phyloP scores from a whole-genome alignment of 2,113 vertebrate species.

The Psilopogon haemacephalus region DNA sequence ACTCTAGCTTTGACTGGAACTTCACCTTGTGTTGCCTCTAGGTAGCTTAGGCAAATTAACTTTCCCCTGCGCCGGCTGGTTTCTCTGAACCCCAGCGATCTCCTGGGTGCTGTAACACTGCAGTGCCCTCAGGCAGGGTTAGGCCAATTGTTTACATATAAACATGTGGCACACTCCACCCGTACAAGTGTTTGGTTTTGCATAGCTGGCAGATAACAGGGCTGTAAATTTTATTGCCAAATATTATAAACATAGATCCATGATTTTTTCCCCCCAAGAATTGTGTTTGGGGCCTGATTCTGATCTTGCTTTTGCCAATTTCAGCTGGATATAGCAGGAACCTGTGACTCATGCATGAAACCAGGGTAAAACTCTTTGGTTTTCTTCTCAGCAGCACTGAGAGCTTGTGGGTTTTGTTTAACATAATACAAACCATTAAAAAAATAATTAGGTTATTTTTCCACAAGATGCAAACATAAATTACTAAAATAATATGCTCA shows the following conservation, averaged over 20 bases:
- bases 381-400: neutral
- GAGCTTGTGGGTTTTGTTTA: neutral
- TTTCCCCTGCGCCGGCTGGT: constrained; percentile 4
- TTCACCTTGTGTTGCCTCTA: constrained; percentile 14
- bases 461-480: neutral
- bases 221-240: constrained; percentile 69
- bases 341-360: neutral
- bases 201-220: constrained; percentile 67
- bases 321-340: neutral
- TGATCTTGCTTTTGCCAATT: neutral
- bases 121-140: constrained; percentile 68
- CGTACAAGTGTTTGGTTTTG: constrained; percentile 63
- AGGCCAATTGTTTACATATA: constrained; percentile 75
- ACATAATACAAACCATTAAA: neutral
- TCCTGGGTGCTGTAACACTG: constrained; percentile 14
- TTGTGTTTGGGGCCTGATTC: neutral
- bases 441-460: neutral
- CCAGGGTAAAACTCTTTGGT: neutral
- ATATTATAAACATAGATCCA: constrained; percentile 47
- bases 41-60: constrained; percentile 1
- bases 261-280: neutral
- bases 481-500: neutral
- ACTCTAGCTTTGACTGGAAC: neutral
- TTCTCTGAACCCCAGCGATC: neutral
- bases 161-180: constrained; percentile 78